A percentile compares a stretch with the other conserved stretches of the same genome.
Conservation (phyloP, 2,888 invertebrate species). For the Colletes collaris region DNA sequence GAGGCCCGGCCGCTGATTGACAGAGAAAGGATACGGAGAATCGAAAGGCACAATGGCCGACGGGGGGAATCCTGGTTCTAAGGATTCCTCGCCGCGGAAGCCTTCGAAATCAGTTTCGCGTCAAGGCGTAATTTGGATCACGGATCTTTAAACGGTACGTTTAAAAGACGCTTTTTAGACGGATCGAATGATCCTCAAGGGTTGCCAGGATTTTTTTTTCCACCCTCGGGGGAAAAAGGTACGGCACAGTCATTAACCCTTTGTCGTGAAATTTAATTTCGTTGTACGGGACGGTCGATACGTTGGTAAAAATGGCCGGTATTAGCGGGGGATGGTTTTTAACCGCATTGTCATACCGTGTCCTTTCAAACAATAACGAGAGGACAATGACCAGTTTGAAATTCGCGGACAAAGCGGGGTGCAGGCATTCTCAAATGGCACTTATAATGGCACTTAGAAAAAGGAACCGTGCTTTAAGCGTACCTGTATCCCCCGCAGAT, state of each 20-base stretch:
- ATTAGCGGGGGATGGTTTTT: conserved; percentile 39
- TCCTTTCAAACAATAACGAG: conserved; percentile 63
- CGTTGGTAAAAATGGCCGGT: conserved; percentile 30
- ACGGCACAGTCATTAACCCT: too few relatives aligned
- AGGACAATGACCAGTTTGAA: conserved; percentile 65
- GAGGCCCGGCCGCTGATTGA: conserved; percentile 51
- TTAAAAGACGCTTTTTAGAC: background rate
- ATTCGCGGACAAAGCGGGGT: conserved; percentile 62
- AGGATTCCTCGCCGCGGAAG: background rate
- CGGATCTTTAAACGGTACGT: background rate
- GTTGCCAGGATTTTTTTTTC: too few relatives aligned
- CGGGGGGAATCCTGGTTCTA: background rate
- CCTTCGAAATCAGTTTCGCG: conserved; percentile 26
- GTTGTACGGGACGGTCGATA: too few relatives aligned
- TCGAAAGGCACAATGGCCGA: conserved; percentile 46
- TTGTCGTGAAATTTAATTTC: too few relatives aligned
- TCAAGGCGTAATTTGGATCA: conserved; percentile 21
- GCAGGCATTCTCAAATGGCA: conserved; percentile 57
- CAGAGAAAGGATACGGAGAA: conserved; percentile 64
- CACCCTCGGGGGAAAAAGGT: too few relatives aligned
- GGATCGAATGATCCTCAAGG: background rate
- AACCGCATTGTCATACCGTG: conserved; percentile 57
- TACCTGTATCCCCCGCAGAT: conserved; percentile 58
- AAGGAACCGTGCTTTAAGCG: conserved; percentile 39
- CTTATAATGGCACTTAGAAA: conserved; percentile 59